Conservation (phyloP, 2,113 vertebrate species). For the Microcebus lehilahytsara region DNA sequence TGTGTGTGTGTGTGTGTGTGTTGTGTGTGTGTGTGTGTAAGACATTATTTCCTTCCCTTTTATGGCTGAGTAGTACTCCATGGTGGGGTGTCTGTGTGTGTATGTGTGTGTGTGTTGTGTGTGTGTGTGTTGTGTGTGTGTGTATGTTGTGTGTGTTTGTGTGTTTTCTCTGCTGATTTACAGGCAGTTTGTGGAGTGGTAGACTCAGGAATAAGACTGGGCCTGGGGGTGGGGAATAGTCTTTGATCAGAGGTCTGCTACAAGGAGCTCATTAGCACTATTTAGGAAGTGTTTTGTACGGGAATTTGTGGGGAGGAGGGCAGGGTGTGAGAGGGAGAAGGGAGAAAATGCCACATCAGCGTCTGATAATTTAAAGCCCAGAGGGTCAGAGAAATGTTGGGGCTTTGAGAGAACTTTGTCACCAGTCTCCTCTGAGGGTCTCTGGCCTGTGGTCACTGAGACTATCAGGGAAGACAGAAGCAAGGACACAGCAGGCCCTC, state of each 20-base stretch:
- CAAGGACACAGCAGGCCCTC: not conserved
- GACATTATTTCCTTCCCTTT: too few species aligned
- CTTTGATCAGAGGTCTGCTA: conserved; percentile 61
- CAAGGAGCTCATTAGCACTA: conserved; percentile 59
- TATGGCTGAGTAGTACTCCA: too few species aligned
- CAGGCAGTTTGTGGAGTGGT: conserved; percentile 12
- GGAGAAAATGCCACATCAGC: not conserved
- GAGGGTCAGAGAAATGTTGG: not conserved
- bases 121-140: not conserved
- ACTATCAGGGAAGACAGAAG: not conserved
- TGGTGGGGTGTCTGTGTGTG: too few species aligned
- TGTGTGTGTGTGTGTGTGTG: too few species aligned
- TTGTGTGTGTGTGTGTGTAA: too few species aligned
- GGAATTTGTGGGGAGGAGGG: conserved; percentile 18
- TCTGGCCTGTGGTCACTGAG: not conserved
- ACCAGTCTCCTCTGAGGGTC: not conserved
- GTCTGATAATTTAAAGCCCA: not conserved
- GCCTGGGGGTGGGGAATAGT: not conserved
- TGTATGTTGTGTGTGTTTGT: not conserved
- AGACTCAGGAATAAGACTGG: not conserved
- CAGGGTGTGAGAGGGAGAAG: not conserved
- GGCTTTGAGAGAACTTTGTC: not conserved
- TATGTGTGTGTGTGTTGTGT: not conserved
- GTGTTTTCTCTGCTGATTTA: conserved; percentile 28
- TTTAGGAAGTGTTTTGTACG: conserved; percentile 57